Base-by-base conservation (phyloP, 1,140 invertebrate genomes). In the Pogonus chalceus region DNA sequence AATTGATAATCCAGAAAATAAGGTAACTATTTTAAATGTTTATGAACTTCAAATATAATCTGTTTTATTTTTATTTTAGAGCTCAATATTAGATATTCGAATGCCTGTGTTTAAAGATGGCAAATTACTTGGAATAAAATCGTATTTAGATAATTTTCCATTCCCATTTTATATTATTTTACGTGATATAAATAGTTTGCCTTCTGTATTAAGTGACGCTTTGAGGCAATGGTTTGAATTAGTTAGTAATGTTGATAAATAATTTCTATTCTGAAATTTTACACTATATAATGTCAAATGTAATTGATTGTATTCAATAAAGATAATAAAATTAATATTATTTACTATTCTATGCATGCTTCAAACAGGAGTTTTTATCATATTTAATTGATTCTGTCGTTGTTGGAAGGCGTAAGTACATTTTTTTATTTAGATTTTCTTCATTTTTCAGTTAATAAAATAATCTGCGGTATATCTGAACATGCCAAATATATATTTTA, bases 151-250 rank as follows among this genome's bases (percentile, higher is more conserved):
- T 60, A 80, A 77, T 56, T 99, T 99, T 71, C 96, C 96, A 3
- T 99, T 99, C 68, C 94, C 95, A n/a, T 98, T 95, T 75, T 99
- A 98, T 69, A 79, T 98, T 20, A 89, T 99, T 60, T 76, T 99
- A 3, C 73, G 90, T 52, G 89, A 98, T 65, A 84, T 98, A 56
- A 82, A 85, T 55, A 81, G 83, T 23, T 72, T 99, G 52, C 96
- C 96, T 0, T 74, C 78, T 47, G 89, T 96, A 2, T 72, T 99
- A 3, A 92, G 93, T 63, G 96, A 99, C 72, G 95, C 96, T 1
- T 75, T 99, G 35, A 74, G 95, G 56, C 96, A 99, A 69, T 99
- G 96, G 96, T 98, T 99, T 72, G 95, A 99, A 80, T 71, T 98
- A 51, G 90, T 95, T 12, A 86, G 87, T 26, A 83, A 80, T 65